Conservation (phyloP, 2,888 invertebrate species). For the Cephus pygmeus region DNA sequence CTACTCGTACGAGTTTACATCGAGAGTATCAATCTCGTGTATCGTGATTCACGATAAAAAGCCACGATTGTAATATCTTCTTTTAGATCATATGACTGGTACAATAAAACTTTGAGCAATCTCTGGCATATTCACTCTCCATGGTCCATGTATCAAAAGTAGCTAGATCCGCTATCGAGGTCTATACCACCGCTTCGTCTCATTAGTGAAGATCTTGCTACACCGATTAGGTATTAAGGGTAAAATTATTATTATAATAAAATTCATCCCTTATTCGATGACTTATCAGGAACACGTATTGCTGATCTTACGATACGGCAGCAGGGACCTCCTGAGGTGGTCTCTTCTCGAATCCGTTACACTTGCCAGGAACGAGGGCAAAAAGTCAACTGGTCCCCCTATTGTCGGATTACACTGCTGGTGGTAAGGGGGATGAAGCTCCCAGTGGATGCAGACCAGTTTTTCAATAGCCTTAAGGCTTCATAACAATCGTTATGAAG, state of each 20-base stretch:
- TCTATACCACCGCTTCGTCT: neutral
- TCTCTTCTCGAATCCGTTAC: conserved; percentile 51
- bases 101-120: neutral
- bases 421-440: conserved; percentile 34
- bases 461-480: conserved; percentile 44
- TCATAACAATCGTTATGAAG: conserved; percentile 43
- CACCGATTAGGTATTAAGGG: neutral
- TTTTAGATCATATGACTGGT: neutral
- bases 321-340: neutral
- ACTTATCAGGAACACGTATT: neutral
- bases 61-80: neutral
- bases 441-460: conserved; percentile 45
- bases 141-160: neutral
- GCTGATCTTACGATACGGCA: neutral
- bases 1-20: neutral
- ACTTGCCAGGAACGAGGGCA: conserved; percentile 47
- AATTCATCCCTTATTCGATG: neutral
- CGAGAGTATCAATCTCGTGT: neutral
- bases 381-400: conserved; percentile 46
- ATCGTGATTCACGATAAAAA: neutral
- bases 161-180: neutral
- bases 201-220: neutral
- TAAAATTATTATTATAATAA: neutral
- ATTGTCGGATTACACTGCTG: conserved; percentile 27
- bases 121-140: neutral